Base-by-base conservation (phyloP, 2,797 vertebrate genomes). In the Amblyopsis hoosieri region DNA sequence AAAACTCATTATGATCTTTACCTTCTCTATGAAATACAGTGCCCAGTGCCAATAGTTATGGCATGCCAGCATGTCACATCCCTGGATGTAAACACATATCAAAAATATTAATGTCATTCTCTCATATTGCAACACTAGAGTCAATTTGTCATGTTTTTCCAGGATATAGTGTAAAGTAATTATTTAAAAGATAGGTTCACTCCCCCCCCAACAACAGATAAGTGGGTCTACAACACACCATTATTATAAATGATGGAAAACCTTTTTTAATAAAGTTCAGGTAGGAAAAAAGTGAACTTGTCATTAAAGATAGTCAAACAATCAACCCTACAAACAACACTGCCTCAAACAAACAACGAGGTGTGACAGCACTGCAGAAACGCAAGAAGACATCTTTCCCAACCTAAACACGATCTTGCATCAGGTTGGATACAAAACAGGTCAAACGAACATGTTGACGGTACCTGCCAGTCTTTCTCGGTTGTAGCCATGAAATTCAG, bases 41-140 rank as follows among this genome's bases (percentile, higher is more conserved):
- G 96, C 94, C 97, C 97, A 99, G 69, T 98, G 97, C 98, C 98
- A 99, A 51, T 98, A 98, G 84, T 97, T 97, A 60, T 99, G 98
- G 71, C 95, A 92, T 47, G 95, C 94, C 54, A 99, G 90, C 88
- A 95, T 89, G 58, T 97, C 94, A 1, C 88, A 91, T 0, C 71
- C 84, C 98, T 99, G 83, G 0, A 79, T 81, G 67, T 19, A 54
- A 67, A 81, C 47, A 71, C 3, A 71, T 4, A 48, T 55, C 64
- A 66, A n/a, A 68, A 47, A 29, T 50, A 13, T 58, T 29, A 62
- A 50, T 29, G 53, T 11, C 54, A 17, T 13, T 45, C 0, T 50
- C 19, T n/a, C 19, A 53, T 37, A 33, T 45, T 45, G 14, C 9
- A 1, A 17, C 49, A 19, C 31, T 42, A 5, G 5, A 12, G 56